These are phyloP conservation scores for Pseudomyrmex concolor DNA, from an alignment of 1,140 invertebrate genomes.

Conservation along the genomic window DNA sequence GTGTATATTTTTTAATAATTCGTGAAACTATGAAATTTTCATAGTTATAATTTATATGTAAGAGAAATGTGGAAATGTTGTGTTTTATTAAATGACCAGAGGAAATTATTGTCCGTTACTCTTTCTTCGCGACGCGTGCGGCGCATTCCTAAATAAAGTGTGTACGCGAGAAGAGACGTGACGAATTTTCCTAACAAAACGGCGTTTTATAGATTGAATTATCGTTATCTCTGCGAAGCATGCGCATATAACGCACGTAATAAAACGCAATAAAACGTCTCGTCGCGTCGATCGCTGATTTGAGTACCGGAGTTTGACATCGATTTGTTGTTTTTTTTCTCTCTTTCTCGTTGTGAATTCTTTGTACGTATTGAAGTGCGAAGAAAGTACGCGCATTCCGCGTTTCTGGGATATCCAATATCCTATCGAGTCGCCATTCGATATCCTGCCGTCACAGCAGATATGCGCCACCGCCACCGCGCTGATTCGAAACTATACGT, in stretches of 20 bases:
- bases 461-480: background rate
- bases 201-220: constrained; percentile 25
- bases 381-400: constrained; percentile 16
- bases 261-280: background rate
- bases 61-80: background rate
- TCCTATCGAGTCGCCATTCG: constrained; percentile 60
- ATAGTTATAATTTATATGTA: background rate
- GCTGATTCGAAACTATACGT: constrained; percentile 20
- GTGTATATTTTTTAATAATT: constrained; percentile 7
- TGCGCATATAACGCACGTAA: background rate
- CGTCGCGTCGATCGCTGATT: constrained; percentile 15
- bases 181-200: constrained; percentile 33
- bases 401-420: constrained; percentile 69
- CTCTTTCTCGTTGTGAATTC: background rate
- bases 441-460: constrained; percentile 49
- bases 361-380: constrained; percentile 5
- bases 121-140: background rate
- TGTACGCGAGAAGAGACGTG: constrained; percentile 16
- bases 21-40: background rate
- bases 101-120: constrained; percentile 16
- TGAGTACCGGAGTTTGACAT: background rate
- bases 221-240: constrained; percentile 18
- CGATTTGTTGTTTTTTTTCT: too few relatives aligned
- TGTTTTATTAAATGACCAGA: constrained; percentile 22
- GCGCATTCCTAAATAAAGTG: constrained; percentile 21